Evolutionary conservation across 2,113 vertebrate genomes (phyloP).

Genomic region (Cyanistes caeruleus): DNA sequence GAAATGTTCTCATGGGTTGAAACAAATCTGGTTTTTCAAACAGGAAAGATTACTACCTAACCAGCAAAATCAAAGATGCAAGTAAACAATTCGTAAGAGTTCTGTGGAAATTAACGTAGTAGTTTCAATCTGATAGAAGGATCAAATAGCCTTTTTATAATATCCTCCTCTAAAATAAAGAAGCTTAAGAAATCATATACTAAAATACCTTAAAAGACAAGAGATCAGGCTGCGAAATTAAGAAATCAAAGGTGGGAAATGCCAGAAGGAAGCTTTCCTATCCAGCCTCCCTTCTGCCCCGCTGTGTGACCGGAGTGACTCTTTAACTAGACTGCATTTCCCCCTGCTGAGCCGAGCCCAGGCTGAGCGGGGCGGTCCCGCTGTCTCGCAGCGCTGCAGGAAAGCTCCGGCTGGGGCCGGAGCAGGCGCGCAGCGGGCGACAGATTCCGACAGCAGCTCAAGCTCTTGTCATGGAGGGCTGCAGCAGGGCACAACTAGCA

Average conservation of each 20-base stretch:
- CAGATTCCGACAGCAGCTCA: not conserved
- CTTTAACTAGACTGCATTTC: not conserved
- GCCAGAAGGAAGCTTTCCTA: not conserved
- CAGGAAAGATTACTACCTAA: not conserved
- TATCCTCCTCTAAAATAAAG: not conserved
- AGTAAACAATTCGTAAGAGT: not conserved
- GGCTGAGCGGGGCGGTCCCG: too few relatives aligned
- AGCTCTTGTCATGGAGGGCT: not conserved
- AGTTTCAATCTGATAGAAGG: not conserved
- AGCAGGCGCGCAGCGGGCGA: fast-evolving
- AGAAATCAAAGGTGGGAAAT: slow-evolving; percentile 20
- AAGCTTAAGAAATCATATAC: not conserved
- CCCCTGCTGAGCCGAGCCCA: fast-evolving
- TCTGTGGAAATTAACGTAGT: not conserved
- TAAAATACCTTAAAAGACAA: not conserved
- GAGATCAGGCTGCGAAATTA: not conserved
- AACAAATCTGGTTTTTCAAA: slow-evolving; percentile 1
- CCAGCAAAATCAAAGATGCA: not conserved
- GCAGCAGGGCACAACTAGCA: not conserved
- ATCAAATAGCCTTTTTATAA: slow-evolving; percentile 2
- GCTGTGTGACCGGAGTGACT: not conserved
- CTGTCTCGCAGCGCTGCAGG: not conserved
- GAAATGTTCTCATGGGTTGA: not conserved
- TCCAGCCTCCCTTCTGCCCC: slow-evolving; percentile 1
- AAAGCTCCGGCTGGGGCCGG: not conserved